Base-by-base conservation (phyloP, 2,888 invertebrate species). In the Pycnomerus fuliginosus region DNA sequence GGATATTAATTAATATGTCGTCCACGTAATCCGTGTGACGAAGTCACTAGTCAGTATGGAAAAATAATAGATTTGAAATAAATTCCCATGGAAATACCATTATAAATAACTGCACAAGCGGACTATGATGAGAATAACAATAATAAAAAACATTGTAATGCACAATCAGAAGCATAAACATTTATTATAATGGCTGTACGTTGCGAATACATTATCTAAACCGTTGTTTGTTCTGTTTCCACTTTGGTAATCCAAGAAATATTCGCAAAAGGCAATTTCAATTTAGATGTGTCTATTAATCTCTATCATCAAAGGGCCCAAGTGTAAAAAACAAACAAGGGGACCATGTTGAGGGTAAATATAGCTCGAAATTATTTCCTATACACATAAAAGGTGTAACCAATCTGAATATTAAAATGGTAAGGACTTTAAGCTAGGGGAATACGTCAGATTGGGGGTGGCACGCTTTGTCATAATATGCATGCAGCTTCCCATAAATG, bases 311-410 rank as follows among this genome's bases (percentile, higher is more conserved):
- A 69, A 69, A 70, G 68, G 63, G 68, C 5, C 66, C 71, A 71
- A 71, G 72, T 72, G 72, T 69, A 68, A 69, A 64, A 70, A 71
- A 71, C 71, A 71, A 72, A 72, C 70, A 71, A 62, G 68, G 70
- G 69, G 4, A 10, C 10, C 4, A 3, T 48, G 58, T 58, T 56
- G 56, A 56, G 65, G 62, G 66, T 63, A 68, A 69, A 70, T 68
- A 68, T 65, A 62, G 67, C 65, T 57, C 62, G 59, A 70, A 71
- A 72, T 71, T 71, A 71, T 71, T 71, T 72, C 69, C 69, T 67
- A 63, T 67, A 72, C 72, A 69, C 62, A 70, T 72, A 71, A 71
- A 72, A 72, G 72, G 72, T 72, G 72, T 72, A 72, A 72, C 72
- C 72, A 72, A 72, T 72, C 71, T 72, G 71, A 72, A 71, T 71